Percentiles rank a stretch among this genome's conserved stretches.
Conservation (phyloP, 1,140 invertebrate genomes). For the Ostrea denselamellosa region DNA sequence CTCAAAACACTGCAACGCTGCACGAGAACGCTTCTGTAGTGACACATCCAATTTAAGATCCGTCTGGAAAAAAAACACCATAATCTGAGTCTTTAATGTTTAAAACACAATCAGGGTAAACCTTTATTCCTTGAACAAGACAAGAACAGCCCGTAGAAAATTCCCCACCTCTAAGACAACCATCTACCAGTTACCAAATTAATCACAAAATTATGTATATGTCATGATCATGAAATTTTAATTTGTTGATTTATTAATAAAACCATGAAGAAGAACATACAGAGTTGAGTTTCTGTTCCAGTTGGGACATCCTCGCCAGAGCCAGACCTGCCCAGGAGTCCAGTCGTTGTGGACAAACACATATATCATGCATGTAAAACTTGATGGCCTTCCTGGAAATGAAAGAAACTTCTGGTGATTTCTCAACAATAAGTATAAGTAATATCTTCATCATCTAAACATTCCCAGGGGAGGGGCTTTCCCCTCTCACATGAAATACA, state of each 20-base stretch:
- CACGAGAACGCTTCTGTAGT: conserved; percentile 84
- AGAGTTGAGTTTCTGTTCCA: conserved; percentile 91
- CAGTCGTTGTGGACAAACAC: conserved; percentile 87
- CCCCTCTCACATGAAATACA: too few relatives aligned
- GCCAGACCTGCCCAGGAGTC: conserved; percentile 96
- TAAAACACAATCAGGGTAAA: too few relatives aligned
- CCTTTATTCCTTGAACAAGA: too few relatives aligned
- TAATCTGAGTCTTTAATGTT: background rate
- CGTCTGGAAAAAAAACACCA: conserved; percentile 75
- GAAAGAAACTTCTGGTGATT: background rate
- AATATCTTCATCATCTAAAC: too few relatives aligned
- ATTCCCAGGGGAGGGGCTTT: too few relatives aligned
- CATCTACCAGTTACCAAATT: too few relatives aligned
- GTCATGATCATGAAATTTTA: too few relatives aligned
- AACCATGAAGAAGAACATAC: conserved; percentile 67
- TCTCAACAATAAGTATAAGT: too few relatives aligned
- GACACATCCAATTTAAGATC: conserved; percentile 82
- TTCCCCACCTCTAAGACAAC: too few relatives aligned
- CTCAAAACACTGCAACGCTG: conserved; percentile 88
- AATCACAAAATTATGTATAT: too few relatives aligned
- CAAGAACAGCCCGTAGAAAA: too few relatives aligned
- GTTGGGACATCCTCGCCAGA: conserved; percentile 87
- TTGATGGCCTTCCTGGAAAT: conserved; percentile 84
- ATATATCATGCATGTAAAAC: conserved; percentile 91
- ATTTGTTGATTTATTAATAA: too few relatives aligned